Evolutionary conservation across 2,888 invertebrate genomes (phyloP).

Genomic region (Melikaiella ostensackeni): DNA sequence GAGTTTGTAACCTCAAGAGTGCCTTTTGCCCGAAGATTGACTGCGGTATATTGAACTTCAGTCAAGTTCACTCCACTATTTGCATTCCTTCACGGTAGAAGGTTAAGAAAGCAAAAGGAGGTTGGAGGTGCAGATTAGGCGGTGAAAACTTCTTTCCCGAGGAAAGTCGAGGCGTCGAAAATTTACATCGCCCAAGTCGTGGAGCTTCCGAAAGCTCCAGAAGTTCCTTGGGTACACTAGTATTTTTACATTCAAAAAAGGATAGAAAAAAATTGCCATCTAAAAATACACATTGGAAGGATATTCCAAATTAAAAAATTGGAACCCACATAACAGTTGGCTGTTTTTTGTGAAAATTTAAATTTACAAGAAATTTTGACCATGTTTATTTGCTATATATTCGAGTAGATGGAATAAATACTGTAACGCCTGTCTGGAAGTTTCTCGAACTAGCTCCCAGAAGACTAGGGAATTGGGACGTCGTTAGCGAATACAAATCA

Average conservation of each 20-base stretch:
- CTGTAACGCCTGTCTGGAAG: slow-evolving; percentile 3
- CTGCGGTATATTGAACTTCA: slow-evolving; percentile 60
- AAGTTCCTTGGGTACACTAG: slow-evolving; percentile 32
- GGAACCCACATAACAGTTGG: no score
- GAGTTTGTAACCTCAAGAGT: slow-evolving; percentile 71
- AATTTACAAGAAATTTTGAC: neutral
- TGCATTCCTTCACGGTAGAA: slow-evolving; percentile 62
- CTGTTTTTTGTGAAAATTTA: no score
- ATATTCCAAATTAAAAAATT: neutral
- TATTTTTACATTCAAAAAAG: slow-evolving; percentile 24
- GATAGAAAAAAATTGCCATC: neutral
- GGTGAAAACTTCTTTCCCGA: slow-evolving; percentile 15
- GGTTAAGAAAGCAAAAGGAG: slow-evolving; percentile 50
- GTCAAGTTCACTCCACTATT: slow-evolving; percentile 73
- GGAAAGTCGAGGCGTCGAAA: slow-evolving; percentile 38
- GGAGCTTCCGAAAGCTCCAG: slow-evolving; percentile 25
- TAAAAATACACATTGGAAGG: neutral
- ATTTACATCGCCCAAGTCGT: slow-evolving; percentile 33
- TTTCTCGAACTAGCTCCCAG: neutral
- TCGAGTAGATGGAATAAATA: neutral
- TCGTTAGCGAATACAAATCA: slow-evolving; percentile 68
- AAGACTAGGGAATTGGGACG: slow-evolving; percentile 44
- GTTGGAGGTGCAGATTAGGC: slow-evolving; percentile 46
- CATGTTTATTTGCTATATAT: neutral
- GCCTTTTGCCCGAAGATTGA: slow-evolving; percentile 53